A percentile compares a stretch with the other conserved stretches of the same genome.
Conservation (phyloP, 2,888 invertebrate species). For the Agrochola lota region DNA sequence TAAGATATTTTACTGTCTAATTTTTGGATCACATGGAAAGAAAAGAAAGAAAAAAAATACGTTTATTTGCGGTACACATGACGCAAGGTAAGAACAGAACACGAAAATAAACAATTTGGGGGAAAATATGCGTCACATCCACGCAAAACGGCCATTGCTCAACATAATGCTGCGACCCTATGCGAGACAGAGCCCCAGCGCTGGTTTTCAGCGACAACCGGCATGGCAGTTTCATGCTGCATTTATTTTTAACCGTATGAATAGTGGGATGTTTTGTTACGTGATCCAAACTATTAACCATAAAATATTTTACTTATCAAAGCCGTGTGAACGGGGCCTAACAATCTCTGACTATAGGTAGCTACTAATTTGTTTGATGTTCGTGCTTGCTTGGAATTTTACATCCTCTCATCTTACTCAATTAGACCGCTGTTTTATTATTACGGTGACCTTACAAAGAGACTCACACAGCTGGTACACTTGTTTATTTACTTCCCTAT, state of each 20-base stretch:
- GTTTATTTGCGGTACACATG: no score
- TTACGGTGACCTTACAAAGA: slow-evolving; percentile 12
- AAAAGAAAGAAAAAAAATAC: no score
- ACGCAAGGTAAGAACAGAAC: no score
- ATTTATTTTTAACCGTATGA: neutral
- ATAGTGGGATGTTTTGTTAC: neutral
- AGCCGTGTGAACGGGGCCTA: neutral
- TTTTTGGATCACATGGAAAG: neutral
- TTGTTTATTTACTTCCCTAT: slow-evolving; percentile 39
- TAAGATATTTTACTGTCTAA: neutral
- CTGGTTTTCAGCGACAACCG: no score
- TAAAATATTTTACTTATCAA: neutral
- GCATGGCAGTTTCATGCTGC: neutral
- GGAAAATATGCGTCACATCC: no score
- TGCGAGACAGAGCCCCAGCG: no score
- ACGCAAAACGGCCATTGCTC: no score
- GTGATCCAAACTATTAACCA: neutral
- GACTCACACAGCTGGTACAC: slow-evolving; percentile 4
- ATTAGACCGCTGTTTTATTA: slow-evolving; percentile 13
- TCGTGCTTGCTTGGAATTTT: neutral
- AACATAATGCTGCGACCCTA: no score
- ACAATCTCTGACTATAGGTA: neutral
- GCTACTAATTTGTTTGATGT: neutral
- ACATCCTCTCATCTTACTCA: neutral
- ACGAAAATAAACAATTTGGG: no score